Evolutionary conservation across 2,797 vertebrate genomes (phyloP), one percentile per base, ranked within the genome.

Genomic region (Urosaurus nigricauda): DNA sequence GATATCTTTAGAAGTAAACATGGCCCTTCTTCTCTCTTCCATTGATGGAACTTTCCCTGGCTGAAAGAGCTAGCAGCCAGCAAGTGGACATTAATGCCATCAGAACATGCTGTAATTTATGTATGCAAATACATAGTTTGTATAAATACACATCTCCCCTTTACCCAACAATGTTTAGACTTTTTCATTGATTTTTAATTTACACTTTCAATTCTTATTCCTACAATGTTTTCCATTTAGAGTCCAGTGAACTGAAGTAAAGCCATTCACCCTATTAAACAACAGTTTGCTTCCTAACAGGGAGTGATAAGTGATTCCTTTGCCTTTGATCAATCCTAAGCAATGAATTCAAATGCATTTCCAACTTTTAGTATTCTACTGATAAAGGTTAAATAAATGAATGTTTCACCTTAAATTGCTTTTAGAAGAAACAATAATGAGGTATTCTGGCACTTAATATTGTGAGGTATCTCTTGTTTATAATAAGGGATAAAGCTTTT

Each of bases 311-410:
- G 51, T 65, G 65, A 12, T 19, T 29, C 51, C 21, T 2, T 14
- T 78, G 7, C 87, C 43, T 74, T 29, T 1, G 51, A 24, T 6
- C 8, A 2, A 35, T 83, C 56, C 74, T 77, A 0, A 0, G 32
- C 68, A 5, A 70, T 68, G 7, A 9, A 0, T 0, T 2, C n/a
- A 0, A 0, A 0, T 2, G 26, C 2, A 37, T 51, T 70, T 1
- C 90, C 35, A 78, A 0, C 5, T 65, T 53, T 58, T 68, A 7
- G 2, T 9, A 63, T 70, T 60, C 2, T 75, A 9, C 0, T 12
- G 12, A 86, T 85, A 32, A 37, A 40, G 79, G 82, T 53, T 53
- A 79, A 58, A 85, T 82, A 77, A 90, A 86, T 83, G 79, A 63
- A n/a, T 29, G 70, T 35, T 2, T 75, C 68, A 58, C 26, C 11